These are phyloP conservation scores for Plutomurus gul DNA, from an alignment of 1,140 invertebrate species.

Conservation along the genomic window DNA sequence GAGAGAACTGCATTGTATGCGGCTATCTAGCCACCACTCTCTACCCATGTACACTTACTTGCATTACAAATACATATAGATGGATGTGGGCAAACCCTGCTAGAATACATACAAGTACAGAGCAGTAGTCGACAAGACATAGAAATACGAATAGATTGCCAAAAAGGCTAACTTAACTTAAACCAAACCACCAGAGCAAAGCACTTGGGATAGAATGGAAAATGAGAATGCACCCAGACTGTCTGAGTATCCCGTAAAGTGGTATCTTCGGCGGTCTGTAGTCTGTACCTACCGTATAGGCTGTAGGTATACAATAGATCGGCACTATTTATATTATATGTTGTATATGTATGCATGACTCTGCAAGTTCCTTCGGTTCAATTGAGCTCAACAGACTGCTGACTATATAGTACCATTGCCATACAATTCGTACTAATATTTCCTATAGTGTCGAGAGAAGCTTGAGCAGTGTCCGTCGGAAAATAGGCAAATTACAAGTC, in stretches of 20 bases:
- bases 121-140: background rate
- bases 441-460: too few relatives aligned
- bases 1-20: background rate
- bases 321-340: background rate
- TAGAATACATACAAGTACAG: background rate
- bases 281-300: background rate
- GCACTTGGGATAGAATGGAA: conserved; percentile 6
- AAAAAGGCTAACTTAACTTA: background rate
- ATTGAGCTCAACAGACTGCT: background rate
- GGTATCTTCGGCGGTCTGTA: too few relatives aligned
- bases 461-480: too few relatives aligned
- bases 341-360: background rate
- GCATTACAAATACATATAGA: background rate
- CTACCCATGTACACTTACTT: background rate
- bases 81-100: background rate
- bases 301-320: background rate
- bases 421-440: background rate
- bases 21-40: background rate
- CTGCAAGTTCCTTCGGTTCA: background rate
- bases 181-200: background rate
- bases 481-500: too few relatives aligned
- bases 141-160: background rate
- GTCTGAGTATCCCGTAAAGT: too few relatives aligned
- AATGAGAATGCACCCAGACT: conserved; percentile 25
- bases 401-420: background rate